Percentiles rank a stretch among this genome's conserved stretches.
Evolutionary conservation across 2,888 invertebrate genomes (phyloP).

Genomic region (Drosophila fulvimacula): DNA sequence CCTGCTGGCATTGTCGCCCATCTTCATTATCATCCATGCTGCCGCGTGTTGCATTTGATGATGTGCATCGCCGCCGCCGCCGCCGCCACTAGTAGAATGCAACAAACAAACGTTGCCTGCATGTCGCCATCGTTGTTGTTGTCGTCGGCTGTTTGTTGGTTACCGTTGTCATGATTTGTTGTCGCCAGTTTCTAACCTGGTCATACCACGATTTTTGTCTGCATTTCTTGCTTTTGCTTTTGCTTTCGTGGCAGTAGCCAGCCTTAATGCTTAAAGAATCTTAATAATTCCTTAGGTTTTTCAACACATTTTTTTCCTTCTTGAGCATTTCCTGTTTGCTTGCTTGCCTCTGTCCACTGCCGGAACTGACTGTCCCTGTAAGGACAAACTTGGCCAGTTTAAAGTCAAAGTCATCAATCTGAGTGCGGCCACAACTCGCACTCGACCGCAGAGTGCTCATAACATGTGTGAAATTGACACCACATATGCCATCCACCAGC

Average conservation of each 20-base stretch:
- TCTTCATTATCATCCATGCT: slow-evolving; percentile 70
- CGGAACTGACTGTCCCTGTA: slow-evolving; percentile 58
- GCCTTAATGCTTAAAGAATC: slow-evolving; percentile 62
- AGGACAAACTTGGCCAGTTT: slow-evolving; percentile 43
- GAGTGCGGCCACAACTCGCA: slow-evolving; percentile 39
- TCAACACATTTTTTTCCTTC: slow-evolving; percentile 8
- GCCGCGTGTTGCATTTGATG: slow-evolving; percentile 71
- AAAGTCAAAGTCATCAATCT: slow-evolving; percentile 69
- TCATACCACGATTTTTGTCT: slow-evolving; percentile 59
- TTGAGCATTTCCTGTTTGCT: slow-evolving; percentile 50
- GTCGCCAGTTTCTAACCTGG: slow-evolving; percentile 64
- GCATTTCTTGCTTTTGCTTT: slow-evolving; percentile 51
- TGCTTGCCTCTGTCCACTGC: slow-evolving; percentile 36
- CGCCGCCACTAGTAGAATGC: slow-evolving; percentile 26
- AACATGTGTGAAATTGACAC: slow-evolving; percentile 83
- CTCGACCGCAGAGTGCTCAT: slow-evolving; percentile 65
- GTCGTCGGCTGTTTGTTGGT: slow-evolving; percentile 63
- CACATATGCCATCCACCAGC: slow-evolving; percentile 55
- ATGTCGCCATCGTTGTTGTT: slow-evolving; percentile 32
- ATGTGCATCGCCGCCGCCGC: slow-evolving; percentile 48
- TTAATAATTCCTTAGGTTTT: slow-evolving; percentile 53
- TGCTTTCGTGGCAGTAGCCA: slow-evolving; percentile 45
- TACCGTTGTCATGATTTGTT: slow-evolving; percentile 73
- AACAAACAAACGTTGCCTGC: slow-evolving; percentile 38
- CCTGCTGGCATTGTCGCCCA: slow-evolving; percentile 74